Percentiles rank a stretch among this genome's conserved stretches.
Evolutionary conservation across 1,140 invertebrate species (phyloP).

Genomic region (Augochlora pura): DNA sequence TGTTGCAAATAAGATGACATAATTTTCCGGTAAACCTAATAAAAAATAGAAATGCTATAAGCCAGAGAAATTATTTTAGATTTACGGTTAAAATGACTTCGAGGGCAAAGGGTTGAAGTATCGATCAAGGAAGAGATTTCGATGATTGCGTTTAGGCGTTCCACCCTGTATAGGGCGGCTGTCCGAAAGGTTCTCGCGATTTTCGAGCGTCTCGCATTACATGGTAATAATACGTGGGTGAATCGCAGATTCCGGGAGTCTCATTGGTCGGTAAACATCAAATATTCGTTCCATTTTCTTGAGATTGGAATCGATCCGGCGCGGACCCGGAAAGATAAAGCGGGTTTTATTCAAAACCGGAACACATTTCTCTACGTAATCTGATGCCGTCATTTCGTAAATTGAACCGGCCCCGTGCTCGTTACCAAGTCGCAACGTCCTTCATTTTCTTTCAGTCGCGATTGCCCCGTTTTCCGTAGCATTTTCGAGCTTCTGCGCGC

Average conservation of each 20-base stretch:
- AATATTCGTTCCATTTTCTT: conserved; percentile 4
- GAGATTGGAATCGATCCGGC: neutral
- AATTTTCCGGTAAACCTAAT: no score
- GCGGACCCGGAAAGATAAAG: neutral
- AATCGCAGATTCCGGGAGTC: neutral
- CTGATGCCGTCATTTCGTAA: neutral
- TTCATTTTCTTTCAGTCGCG: neutral
- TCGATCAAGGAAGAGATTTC: no score
- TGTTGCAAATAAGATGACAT: no score
- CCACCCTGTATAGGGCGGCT: neutral
- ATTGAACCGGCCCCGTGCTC: neutral
- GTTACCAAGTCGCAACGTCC: neutral
- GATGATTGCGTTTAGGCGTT: no score
- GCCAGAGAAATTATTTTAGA: no score
- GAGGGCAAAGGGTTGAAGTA: no score
- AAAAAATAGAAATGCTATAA: no score
- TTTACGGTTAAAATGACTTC: no score
- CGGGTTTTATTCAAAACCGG: conserved; percentile 1
- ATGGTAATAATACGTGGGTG: neutral
- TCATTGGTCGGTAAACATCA: neutral
- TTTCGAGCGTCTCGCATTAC: neutral
- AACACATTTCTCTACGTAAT: conserved; percentile 3
- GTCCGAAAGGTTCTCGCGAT: neutral
- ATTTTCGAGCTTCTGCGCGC: neutral
- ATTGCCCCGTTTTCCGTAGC: neutral